These are phyloP conservation scores for Protomyctophum bolini DNA, from an alignment of 2,113 vertebrate genomes.

Conservation along the genomic window DNA sequence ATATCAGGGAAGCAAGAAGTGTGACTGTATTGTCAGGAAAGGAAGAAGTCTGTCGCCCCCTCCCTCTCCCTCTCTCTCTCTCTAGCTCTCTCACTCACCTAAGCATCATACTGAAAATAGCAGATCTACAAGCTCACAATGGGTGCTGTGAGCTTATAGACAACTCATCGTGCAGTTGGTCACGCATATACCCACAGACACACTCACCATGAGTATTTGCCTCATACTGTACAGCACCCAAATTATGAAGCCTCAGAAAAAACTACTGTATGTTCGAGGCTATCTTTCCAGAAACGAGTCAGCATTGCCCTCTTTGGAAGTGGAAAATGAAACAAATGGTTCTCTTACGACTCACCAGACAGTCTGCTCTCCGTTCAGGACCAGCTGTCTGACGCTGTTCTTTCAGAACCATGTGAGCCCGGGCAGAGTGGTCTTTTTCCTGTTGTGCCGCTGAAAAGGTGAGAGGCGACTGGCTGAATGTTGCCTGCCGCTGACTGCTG, in stretches of 20 bases:
- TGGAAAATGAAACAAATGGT: background rate
- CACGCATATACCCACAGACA: no score
- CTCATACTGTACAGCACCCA: background rate
- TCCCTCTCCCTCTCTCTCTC: conserved; percentile 2
- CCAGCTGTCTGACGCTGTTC: conserved; percentile 16
- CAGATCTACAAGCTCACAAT: no score
- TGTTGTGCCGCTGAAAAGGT: conserved; percentile 12
- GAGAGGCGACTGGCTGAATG: background rate
- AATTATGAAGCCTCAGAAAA: background rate
- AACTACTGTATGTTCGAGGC: background rate
- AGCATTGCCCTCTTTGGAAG: background rate
- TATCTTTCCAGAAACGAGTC: background rate
- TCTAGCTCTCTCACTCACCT: background rate
- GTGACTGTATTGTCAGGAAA: conserved; percentile 40
- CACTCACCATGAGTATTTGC: no score
- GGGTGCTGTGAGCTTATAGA: no score
- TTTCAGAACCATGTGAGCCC: conserved; percentile 20
- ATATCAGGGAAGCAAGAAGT: conserved; percentile 40
- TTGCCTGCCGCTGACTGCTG: background rate
- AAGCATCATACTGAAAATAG: no score
- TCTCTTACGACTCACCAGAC: background rate
- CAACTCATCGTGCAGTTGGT: no score
- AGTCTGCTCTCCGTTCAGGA: conserved; percentile 52
- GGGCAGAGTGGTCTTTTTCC: background rate
- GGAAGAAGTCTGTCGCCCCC: background rate